Evolutionary conservation across 2,113 vertebrate species (phyloP).

Genomic region (Chaetura pelagica): DNA sequence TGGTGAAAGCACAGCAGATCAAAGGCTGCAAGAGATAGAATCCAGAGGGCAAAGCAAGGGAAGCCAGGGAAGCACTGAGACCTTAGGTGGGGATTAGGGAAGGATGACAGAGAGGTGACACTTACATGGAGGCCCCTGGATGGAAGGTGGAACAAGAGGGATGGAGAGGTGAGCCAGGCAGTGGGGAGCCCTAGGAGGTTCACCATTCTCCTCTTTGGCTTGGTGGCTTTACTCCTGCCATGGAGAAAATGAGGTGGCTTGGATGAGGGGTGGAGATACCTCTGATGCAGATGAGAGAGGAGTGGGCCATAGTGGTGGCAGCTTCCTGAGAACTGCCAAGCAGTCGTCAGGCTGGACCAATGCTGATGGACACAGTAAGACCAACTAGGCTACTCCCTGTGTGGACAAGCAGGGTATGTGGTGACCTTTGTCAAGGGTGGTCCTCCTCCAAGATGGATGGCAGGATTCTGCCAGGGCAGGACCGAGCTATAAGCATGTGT

Average conservation of each 20-base stretch:
- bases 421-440: background rate
- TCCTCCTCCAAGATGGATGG: background rate
- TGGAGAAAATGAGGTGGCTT: background rate
- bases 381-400: background rate
- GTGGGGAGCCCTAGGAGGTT: background rate
- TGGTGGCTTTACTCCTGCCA: background rate
- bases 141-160: background rate
- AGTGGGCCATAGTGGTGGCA: fast-evolving
- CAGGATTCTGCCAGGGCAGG: background rate
- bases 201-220: background rate
- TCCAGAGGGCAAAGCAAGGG: background rate
- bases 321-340: background rate
- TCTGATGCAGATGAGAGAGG: background rate
- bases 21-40: background rate
- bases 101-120: background rate
- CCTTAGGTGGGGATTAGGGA: background rate
- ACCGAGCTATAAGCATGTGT: background rate
- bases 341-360: background rate
- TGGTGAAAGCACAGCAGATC: background rate
- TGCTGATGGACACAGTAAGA: background rate
- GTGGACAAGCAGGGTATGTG: fast-evolving
- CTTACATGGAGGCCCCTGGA: background rate
- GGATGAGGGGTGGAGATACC: background rate
- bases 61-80: background rate
- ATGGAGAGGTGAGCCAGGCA: background rate